Evolutionary conservation across 2,888 invertebrate species (phyloP).

Genomic region (Argyra leucocephala): DNA sequence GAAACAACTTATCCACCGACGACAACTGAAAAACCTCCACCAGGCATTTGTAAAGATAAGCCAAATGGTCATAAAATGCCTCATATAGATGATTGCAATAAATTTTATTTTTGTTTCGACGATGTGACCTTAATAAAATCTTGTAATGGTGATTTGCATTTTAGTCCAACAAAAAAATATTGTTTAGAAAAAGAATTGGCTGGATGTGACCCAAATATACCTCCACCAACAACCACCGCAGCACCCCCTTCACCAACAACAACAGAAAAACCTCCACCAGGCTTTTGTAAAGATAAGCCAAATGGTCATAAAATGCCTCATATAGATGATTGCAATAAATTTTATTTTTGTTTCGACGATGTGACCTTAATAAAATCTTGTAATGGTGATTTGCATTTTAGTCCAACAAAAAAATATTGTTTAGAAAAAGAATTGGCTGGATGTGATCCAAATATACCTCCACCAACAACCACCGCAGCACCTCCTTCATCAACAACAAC

Average conservation of each 20-base stretch:
- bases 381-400: background rate
- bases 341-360: background rate
- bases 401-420: background rate
- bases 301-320: background rate
- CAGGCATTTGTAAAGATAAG: no score
- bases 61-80: no score
- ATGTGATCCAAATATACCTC: background rate
- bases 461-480: background rate
- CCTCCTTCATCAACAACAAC: background rate
- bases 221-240: background rate
- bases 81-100: background rate
- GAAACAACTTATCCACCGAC: no score
- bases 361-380: background rate
- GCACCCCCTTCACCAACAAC: conserved; percentile 2
- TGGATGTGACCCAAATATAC: background rate
- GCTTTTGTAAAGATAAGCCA: conserved; percentile 22
- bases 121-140: background rate
- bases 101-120: background rate
- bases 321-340: background rate
- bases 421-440: background rate
- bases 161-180: background rate
- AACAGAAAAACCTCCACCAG: conserved; percentile 19
- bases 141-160: background rate
- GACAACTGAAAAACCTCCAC: no score
- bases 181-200: background rate